phyloP scores from a whole-genome alignment of 2,113 vertebrate species.

The Camelus dromedarius region DNA sequence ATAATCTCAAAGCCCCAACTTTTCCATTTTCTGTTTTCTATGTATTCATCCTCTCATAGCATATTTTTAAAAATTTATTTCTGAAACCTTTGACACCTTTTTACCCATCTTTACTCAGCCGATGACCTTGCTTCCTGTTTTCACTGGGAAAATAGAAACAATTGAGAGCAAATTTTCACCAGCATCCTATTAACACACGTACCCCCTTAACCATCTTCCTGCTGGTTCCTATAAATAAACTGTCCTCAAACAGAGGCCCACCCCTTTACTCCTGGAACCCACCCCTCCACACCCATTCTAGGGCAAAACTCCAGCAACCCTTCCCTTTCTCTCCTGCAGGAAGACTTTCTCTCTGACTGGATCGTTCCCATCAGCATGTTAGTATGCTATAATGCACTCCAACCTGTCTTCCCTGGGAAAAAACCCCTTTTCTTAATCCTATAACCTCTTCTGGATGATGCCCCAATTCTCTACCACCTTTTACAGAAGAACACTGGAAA shows the following conservation, averaged over 20 bases:
- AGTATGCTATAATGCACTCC: not conserved
- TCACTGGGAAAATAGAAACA: slow-evolving; percentile 8
- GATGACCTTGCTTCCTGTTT: not conserved
- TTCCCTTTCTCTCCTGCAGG: not conserved
- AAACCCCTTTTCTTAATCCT: not conserved
- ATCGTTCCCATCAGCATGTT: not conserved
- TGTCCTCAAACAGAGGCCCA: not conserved
- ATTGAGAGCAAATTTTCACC: not conserved
- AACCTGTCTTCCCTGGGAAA: not conserved
- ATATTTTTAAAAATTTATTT: not conserved
- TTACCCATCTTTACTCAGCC: not conserved
- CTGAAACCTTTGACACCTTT: not conserved
- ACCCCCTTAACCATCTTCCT: not conserved
- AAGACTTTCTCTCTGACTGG: not conserved
- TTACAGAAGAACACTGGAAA: not conserved
- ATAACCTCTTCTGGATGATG: not conserved
- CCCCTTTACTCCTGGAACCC: not conserved
- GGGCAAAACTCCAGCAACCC: not conserved
- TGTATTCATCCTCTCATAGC: not conserved
- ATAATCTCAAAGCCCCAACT: not conserved
- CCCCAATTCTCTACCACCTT: not conserved
- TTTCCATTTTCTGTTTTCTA: not conserved
- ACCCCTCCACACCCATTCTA: not conserved
- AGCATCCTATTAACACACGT: not conserved
- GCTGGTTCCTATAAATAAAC: not conserved